Conservation (phyloP, 2,797 vertebrate genomes). For the Scomberomorus guttatus region DNA sequence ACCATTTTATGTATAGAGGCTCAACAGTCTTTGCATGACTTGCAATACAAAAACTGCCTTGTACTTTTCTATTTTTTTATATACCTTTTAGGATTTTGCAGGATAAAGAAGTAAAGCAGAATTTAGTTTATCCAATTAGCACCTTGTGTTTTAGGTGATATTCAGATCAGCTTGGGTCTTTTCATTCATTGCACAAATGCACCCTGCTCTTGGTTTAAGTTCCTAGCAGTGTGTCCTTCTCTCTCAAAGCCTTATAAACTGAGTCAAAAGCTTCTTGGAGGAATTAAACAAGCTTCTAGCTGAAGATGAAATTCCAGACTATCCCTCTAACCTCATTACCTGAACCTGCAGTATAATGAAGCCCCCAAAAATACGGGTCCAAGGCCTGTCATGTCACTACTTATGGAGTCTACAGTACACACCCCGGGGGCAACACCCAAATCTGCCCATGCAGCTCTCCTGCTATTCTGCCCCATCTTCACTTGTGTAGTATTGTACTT, state of each 20-base stretch:
- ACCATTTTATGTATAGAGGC: too few relatives aligned
- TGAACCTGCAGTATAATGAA: conserved; percentile 62
- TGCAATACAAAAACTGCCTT: not conserved
- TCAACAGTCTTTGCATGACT: not conserved
- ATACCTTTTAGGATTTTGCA: not conserved
- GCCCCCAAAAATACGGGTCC: conserved; percentile 52
- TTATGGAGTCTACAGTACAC: conserved; percentile 57
- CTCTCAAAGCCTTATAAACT: conserved; percentile 11
- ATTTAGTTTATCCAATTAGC: not conserved
- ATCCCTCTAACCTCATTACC: conserved; percentile 66
- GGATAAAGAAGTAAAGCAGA: too few relatives aligned
- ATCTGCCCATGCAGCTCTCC: conserved; percentile 84
- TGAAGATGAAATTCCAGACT: conserved; percentile 6
- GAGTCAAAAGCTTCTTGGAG: not conserved
- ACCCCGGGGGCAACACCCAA: conserved; percentile 76
- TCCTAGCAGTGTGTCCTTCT: not conserved
- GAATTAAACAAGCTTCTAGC: conserved; percentile 25
- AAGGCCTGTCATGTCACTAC: conserved; percentile 72
- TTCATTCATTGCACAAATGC: not conserved
- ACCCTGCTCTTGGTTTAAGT: not conserved
- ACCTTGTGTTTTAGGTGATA: not conserved
- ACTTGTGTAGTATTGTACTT: conserved; percentile 74
- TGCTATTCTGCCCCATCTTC: conserved; percentile 80
- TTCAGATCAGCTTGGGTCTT: not conserved
- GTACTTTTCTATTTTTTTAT: too few relatives aligned